phyloP scores from a whole-genome alignment of 2,113 vertebrate genomes.

The Toxostoma redivivum region DNA sequence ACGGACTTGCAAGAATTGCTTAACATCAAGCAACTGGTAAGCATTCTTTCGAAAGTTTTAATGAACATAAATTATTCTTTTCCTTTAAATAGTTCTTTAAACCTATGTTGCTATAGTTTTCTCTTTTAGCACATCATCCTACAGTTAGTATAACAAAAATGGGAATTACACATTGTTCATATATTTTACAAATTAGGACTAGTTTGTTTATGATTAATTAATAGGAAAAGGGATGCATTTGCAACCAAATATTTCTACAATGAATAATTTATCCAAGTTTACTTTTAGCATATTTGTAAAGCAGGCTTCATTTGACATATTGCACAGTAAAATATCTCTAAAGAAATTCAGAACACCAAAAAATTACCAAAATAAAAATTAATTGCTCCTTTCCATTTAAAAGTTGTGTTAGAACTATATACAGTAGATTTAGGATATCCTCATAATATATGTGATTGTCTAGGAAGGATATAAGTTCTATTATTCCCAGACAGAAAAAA shows the following conservation, averaged over 20 bases:
- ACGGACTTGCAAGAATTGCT: not conserved
- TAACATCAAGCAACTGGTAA: not conserved
- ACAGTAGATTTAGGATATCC: not conserved
- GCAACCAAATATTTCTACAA: conserved; percentile 24
- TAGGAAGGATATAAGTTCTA: not conserved
- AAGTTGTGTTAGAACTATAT: not conserved
- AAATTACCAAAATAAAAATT: conserved; percentile 22
- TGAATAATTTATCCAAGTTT: conserved; percentile 49
- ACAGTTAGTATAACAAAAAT: not conserved
- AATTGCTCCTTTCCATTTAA: conserved; percentile 31
- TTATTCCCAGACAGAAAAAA: not conserved
- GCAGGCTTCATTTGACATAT: not conserved
- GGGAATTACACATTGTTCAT: not conserved
- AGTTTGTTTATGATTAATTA: conserved; percentile 28
- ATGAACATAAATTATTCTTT: not conserved
- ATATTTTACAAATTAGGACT: not conserved
- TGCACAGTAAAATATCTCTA: not conserved
- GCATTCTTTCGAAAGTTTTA: not conserved
- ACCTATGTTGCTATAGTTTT: not conserved
- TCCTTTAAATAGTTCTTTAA: not conserved
- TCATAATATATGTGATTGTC: not conserved
- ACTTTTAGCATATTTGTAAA: conserved; percentile 16
- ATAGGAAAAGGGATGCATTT: conserved; percentile 17
- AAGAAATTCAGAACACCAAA: not conserved
- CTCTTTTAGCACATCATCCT: not conserved